Evolutionary conservation across 2,113 vertebrate species (phyloP), one percentile per base, ranked within the genome.

Genomic region (Talpa occidentalis): DNA sequence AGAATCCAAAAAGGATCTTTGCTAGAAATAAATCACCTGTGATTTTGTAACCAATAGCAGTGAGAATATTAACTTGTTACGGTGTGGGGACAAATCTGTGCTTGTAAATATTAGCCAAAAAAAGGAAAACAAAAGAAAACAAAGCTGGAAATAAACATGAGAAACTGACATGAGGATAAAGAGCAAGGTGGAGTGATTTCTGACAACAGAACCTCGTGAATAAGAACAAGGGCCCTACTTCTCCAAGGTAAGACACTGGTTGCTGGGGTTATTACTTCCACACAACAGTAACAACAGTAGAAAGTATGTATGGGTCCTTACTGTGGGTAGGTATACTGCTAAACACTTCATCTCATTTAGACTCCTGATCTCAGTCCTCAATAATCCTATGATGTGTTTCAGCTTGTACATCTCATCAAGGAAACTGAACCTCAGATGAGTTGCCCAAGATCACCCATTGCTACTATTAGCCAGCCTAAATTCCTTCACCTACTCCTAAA

Each of bases 51-150:
- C 59, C 92, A 95, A 97, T 21, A 87, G 14, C 37, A 60, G 17
- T 72, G 82, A 91, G 24, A 64, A 30, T 79, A 79, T 8, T 95
- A 62, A 92, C n/a, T 44, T 79, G 66, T 44, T 81, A 35, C 49
- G 16, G 10, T 12, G 2, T 77, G 0, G 26, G 56, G 95, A 96
- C 93, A 97, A 88, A 97, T 88, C 77, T 94, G 93, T 97, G 87
- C 97, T 90, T 94, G 94, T 95, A 95, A 93, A 95, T 95, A 97
- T 96, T 96, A 97, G 95, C 80, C 97, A 94, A 92, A 92, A 95
- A 91, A 19, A 22, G n/a, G 72, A 17, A 15, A 44, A 35, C 17
- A 17, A 7, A n/a, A n/a, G n/a, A n/a, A n/a, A n/a, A 49, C 9
- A 30, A 76, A 19, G 2, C 22, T 24, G 3, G 52, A 83, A 59